These are phyloP conservation scores for Podiceps cristatus DNA, from an alignment of 2,113 vertebrate genomes.

Conservation along the genomic window DNA sequence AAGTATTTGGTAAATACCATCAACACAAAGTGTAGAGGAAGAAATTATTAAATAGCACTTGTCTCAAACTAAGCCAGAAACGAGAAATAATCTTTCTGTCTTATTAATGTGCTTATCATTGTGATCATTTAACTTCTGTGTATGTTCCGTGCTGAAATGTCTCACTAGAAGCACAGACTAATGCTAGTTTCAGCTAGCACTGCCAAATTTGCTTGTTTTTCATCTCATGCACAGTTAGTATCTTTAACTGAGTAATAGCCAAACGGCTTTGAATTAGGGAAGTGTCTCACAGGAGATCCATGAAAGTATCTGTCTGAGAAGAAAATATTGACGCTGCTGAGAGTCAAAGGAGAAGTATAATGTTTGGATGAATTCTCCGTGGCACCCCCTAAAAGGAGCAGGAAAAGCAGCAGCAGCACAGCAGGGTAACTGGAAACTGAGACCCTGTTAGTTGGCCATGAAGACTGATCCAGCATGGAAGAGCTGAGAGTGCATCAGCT, in stretches of 20 bases:
- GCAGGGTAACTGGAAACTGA: neutral
- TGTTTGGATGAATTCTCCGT: neutral
- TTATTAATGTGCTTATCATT: neutral
- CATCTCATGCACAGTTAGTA: slow-evolving; percentile 33
- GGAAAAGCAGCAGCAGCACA: neutral
- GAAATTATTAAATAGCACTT: neutral
- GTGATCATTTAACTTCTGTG: neutral
- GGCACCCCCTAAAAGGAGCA: neutral
- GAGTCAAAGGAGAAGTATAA: neutral
- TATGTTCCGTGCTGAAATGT: neutral
- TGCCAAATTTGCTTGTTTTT: slow-evolving; percentile 48
- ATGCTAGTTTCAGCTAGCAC: neutral
- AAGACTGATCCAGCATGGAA: neutral
- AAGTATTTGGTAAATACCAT: neutral
- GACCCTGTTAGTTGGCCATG: neutral
- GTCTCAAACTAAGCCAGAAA: neutral
- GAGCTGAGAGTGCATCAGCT: neutral
- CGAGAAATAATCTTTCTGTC: neutral
- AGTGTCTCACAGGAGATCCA: slow-evolving; percentile 7
- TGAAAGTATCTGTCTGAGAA: slow-evolving; percentile 41
- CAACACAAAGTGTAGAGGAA: neutral
- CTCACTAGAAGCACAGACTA: neutral
- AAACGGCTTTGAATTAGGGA: slow-evolving; percentile 41
- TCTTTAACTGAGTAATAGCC: slow-evolving; percentile 23
- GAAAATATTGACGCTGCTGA: slow-evolving; percentile 25